These are phyloP conservation scores for Ricordea florida DNA, from an alignment of 92 coral and sea anemone genomes.

Conservation along the genomic window DNA sequence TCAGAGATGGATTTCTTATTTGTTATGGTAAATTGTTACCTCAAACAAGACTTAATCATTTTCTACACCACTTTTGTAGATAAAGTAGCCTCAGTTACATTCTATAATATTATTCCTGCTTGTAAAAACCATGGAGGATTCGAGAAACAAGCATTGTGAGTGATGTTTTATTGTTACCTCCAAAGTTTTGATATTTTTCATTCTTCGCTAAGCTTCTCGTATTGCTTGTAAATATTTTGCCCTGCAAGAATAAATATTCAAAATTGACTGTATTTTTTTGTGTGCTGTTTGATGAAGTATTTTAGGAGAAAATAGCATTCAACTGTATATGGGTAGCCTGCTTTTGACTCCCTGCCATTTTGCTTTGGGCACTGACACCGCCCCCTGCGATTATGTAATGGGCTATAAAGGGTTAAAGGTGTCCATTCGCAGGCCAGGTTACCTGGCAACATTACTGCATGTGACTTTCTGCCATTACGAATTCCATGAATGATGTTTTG, in stretches of 20 bases:
- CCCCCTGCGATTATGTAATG: not conserved
- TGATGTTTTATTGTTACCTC: not conserved
- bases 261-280: not conserved
- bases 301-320: not conserved
- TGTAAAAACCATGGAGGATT: too few species aligned
- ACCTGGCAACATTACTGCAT: too few species aligned
- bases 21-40: not conserved
- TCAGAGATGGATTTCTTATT: not conserved
- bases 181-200: not conserved
- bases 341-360: not conserved
- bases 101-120: too few species aligned
- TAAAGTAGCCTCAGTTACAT: too few species aligned
- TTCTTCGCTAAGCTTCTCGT: not conserved
- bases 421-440: too few species aligned
- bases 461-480: too few species aligned
- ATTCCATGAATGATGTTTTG: too few species aligned
- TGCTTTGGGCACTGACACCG: constrained; percentile 6
- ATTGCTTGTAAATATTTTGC: not conserved
- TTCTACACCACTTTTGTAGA: not conserved
- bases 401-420: constrained; percentile 9
- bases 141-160: too few species aligned
- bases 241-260: not conserved
- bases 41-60: not conserved
- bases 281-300: not conserved
- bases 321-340: not conserved